Percentiles rank a stretch among this genome's conserved stretches.
phyloP scores from a whole-genome alignment of 2,797 vertebrate genomes.

The Lacerta bilineata region DNA sequence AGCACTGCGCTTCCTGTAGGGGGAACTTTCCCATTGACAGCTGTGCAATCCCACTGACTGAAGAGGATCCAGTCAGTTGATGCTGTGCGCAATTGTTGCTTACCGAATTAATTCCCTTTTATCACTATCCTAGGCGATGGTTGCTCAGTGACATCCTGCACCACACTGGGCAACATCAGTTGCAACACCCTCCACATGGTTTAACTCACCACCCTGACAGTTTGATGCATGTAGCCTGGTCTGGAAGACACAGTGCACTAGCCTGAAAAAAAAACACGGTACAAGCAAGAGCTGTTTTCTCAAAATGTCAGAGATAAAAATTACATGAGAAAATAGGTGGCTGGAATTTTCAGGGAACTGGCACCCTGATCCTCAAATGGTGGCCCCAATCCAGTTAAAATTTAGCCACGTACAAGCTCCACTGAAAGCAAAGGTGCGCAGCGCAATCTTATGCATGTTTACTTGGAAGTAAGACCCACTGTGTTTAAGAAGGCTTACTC shows the following conservation, averaged over 20 bases:
- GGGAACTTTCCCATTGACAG: neutral
- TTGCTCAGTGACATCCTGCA: neutral
- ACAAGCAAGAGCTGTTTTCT: neutral
- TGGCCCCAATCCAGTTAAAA: neutral
- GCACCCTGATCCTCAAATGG: neutral
- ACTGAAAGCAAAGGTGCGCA: neutral
- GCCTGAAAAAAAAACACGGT: neutral
- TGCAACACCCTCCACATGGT: conserved; percentile 20
- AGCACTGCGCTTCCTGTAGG: neutral
- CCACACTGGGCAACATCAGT: conserved; percentile 14
- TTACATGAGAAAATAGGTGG: neutral
- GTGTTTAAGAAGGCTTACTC: neutral
- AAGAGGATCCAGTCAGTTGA: neutral
- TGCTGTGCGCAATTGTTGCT: neutral
- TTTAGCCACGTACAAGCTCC: neutral
- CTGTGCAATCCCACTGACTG: neutral
- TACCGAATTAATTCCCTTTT: conserved; percentile 19
- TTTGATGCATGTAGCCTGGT: neutral
- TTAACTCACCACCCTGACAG: neutral
- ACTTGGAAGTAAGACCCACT: neutral
- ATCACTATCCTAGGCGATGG: conserved; percentile 2
- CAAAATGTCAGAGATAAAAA: neutral
- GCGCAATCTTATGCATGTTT: neutral
- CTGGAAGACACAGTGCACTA: neutral
- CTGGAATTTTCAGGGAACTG: neutral